These are phyloP conservation scores for Sialis lutaria DNA, from an alignment of 2,888 invertebrate genomes.

Conservation along the genomic window DNA sequence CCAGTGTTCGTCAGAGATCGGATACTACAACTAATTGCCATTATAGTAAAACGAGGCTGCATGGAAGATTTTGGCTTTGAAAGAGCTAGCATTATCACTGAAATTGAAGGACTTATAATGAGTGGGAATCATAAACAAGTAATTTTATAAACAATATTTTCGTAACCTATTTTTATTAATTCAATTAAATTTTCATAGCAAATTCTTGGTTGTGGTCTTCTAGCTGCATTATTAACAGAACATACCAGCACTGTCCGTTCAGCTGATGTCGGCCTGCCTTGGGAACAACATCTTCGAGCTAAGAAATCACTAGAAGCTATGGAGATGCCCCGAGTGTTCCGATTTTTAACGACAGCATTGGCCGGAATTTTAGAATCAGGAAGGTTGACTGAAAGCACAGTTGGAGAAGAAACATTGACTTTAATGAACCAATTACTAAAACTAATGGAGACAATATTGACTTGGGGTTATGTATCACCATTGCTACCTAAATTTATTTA, in stretches of 20 bases:
- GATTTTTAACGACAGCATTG: slow-evolving; percentile 46
- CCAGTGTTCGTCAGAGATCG: slow-evolving; percentile 63
- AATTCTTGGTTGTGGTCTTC: slow-evolving; percentile 68
- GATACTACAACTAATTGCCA: slow-evolving; percentile 60
- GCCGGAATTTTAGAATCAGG: slow-evolving; percentile 36
- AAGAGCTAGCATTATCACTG: slow-evolving; percentile 45
- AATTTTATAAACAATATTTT: slow-evolving; percentile 10
- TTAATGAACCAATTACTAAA: slow-evolving; percentile 53
- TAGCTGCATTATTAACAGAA: slow-evolving; percentile 72
- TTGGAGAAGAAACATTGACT: slow-evolving; percentile 33
- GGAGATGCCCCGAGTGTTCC: slow-evolving; percentile 65
- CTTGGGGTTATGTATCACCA: slow-evolving; percentile 64
- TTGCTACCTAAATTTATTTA: slow-evolving; percentile 49
- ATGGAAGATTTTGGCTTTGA: slow-evolving; percentile 55
- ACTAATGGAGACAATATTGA: slow-evolving; percentile 60
- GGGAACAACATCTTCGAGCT: slow-evolving; percentile 71
- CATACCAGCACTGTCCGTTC: slow-evolving; percentile 73
- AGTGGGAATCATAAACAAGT: slow-evolving; percentile 46
- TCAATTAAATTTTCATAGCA: slow-evolving; percentile 34
- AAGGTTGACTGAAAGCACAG: slow-evolving; percentile 25
- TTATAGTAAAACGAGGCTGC: slow-evolving; percentile 72
- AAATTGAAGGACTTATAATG: slow-evolving; percentile 60
- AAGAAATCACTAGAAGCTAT: slow-evolving; percentile 71
- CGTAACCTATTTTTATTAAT: neutral
- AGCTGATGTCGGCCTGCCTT: slow-evolving; percentile 71